These are phyloP conservation scores for Pristionchus entomophagus DNA, from an alignment of 2,888 invertebrate species.

Conservation along the genomic window DNA sequence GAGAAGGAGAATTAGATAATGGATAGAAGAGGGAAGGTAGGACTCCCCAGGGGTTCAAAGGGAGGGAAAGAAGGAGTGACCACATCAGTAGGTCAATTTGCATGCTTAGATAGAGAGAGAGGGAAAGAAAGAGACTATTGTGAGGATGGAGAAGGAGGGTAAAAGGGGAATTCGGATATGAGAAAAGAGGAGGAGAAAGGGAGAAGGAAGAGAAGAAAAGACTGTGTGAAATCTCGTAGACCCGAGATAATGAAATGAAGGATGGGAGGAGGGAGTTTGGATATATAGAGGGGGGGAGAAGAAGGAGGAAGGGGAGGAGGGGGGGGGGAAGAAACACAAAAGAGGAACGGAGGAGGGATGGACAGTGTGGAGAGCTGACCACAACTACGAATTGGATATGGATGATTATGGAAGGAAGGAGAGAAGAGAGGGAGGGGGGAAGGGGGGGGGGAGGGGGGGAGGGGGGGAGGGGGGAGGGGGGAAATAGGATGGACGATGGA, in stretches of 20 bases:
- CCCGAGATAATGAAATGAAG: conserved; percentile 35
- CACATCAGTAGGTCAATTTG: conserved; percentile 30
- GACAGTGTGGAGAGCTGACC: background rate
- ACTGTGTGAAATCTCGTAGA: conserved; percentile 29
- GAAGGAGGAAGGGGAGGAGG: background rate
- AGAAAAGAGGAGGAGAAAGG: conserved; percentile 47
- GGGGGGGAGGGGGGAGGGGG: too few species aligned
- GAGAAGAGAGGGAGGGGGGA: background rate
- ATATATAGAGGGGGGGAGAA: conserved; percentile 30
- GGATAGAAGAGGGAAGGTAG: background rate
- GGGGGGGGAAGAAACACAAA: background rate
- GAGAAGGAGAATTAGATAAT: background rate
- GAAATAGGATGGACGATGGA: too few species aligned
- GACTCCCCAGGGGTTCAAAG: conserved; percentile 1
- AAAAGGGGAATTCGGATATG: conserved; percentile 1
- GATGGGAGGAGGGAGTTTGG: conserved; percentile 35
- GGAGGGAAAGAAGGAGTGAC: conserved; percentile 1
- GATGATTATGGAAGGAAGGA: conserved; percentile 19
- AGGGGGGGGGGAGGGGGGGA: too few species aligned
- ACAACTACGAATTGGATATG: conserved; percentile 10
- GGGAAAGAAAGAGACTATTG: background rate
- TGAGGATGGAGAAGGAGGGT: background rate
- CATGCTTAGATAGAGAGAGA: too few species aligned
- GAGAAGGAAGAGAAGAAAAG: conserved; percentile 36
- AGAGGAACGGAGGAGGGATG: background rate